Conservation (phyloP, 2,797 vertebrate species). For the Xerus rutilus region DNA sequence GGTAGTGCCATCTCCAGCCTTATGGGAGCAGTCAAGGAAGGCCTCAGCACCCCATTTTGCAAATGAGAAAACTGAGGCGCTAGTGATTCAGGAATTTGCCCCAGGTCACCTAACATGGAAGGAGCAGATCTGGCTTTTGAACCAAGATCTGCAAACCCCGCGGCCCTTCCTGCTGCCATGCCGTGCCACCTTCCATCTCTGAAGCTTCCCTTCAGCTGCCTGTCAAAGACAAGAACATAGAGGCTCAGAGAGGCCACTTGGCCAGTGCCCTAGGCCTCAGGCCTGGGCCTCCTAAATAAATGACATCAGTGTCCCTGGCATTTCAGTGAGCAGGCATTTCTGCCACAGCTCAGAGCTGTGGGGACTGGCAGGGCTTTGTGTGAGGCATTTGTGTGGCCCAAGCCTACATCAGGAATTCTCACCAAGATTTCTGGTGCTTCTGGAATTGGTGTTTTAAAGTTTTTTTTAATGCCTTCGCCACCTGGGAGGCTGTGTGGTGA, state of each 20-base stretch:
- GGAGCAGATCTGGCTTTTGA: background rate
- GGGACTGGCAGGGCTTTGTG: background rate
- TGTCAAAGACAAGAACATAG: too few relatives aligned
- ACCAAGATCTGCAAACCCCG: background rate
- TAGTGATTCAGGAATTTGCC: background rate
- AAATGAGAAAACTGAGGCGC: background rate
- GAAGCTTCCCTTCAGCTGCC: too few relatives aligned
- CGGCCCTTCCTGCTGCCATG: background rate
- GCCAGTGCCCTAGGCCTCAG: background rate
- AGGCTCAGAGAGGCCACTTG: background rate
- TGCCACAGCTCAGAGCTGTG: background rate
- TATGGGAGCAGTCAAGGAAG: background rate
- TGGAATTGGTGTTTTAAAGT: background rate
- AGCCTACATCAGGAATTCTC: background rate
- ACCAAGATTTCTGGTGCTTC: background rate
- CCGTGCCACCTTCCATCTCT: background rate
- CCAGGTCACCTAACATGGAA: background rate
- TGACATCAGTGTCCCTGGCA: background rate
- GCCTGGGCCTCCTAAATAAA: background rate
- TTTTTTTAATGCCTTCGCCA: background rate
- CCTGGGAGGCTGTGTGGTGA: background rate
- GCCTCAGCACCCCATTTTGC: background rate
- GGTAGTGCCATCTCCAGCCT: background rate
- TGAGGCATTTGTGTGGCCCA: accelerated
- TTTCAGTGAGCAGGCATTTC: background rate